Conservation (phyloP, 2,797 vertebrate species). For the Pagetopsis macropterus region DNA sequence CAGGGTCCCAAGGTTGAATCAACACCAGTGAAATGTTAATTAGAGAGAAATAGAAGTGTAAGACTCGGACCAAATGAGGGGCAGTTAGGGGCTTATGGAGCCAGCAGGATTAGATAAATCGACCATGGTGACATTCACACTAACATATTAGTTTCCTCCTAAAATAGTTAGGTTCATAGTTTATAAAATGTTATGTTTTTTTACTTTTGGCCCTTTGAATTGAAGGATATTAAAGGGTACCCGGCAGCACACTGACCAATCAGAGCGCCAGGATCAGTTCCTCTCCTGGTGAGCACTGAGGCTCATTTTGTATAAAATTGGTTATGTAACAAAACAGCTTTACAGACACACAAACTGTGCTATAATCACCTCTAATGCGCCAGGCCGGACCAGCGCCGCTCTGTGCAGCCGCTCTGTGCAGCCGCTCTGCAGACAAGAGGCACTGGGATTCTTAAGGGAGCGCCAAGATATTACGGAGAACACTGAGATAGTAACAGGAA, state of each 20-base stretch:
- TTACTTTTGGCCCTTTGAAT: too few species aligned
- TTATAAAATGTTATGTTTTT: too few species aligned
- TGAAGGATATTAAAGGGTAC: background rate
- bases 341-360: constrained; percentile 12
- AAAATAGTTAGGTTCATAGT: too few species aligned
- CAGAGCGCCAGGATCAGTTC: constrained; percentile 18
- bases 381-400: constrained; percentile 42
- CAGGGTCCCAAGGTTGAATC: constrained; percentile 14
- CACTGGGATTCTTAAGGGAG: background rate
- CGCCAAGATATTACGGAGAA: constrained; percentile 30
- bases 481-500: constrained; percentile 4
- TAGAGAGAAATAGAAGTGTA: constrained; percentile 19
- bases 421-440: background rate
- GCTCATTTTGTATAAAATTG: constrained; percentile 54
- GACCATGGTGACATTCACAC: constrained; percentile 26
- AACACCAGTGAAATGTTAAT: constrained; percentile 19
- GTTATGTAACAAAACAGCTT: constrained; percentile 62
- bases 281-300: constrained; percentile 23
- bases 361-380: constrained; percentile 65
- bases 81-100: constrained; percentile 20
- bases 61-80: constrained; percentile 16
- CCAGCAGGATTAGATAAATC: constrained; percentile 26
- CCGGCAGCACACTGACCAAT: constrained; percentile 16
- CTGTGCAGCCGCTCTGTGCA: constrained; percentile 34
- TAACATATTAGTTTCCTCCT: too few species aligned